A percentile compares a stretch with the other conserved stretches of the same genome.
These are phyloP conservation scores for Drosophila ambigua DNA, from an alignment of 1,140 invertebrate genomes.

Conservation along the genomic window DNA sequence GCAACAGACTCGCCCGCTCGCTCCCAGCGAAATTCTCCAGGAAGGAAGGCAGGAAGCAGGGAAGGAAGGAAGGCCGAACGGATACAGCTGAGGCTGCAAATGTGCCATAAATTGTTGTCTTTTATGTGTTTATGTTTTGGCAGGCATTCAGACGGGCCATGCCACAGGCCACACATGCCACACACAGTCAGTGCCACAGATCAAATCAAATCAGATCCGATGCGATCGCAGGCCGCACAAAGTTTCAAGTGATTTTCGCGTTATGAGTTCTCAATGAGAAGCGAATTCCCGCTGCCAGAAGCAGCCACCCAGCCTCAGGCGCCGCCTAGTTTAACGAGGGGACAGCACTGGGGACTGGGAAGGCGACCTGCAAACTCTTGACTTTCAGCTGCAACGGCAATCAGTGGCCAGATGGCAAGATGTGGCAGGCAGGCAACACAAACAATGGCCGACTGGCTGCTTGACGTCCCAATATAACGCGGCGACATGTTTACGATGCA, in stretches of 20 bases:
- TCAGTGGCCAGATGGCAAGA: constrained; percentile 3
- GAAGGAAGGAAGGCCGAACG: neutral
- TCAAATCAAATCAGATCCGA: constrained; percentile 9
- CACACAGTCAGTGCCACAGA: neutral
- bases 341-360: too few species aligned
- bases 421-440: constrained; percentile 1
- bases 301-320: neutral
- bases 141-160: constrained; percentile 34
- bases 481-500: constrained; percentile 76
- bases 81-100: constrained; percentile 60
- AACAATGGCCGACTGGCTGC: constrained; percentile 44
- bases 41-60: too few species aligned
- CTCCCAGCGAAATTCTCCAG: too few species aligned
- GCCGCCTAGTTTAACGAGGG: too few species aligned
- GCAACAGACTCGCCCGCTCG: constrained; percentile 52
- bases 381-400: too few species aligned
- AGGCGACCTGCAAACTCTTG: neutral
- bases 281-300: neutral
- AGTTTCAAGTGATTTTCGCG: too few species aligned
- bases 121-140: constrained; percentile 65
- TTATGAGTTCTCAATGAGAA: neutral
- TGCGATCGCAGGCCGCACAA: too few species aligned
- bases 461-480: constrained; percentile 71
- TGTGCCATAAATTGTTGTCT: constrained; percentile 78
- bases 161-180: neutral